Evolutionary conservation across 2,888 invertebrate genomes (phyloP).

Genomic region (Laspeyria flexula): DNA sequence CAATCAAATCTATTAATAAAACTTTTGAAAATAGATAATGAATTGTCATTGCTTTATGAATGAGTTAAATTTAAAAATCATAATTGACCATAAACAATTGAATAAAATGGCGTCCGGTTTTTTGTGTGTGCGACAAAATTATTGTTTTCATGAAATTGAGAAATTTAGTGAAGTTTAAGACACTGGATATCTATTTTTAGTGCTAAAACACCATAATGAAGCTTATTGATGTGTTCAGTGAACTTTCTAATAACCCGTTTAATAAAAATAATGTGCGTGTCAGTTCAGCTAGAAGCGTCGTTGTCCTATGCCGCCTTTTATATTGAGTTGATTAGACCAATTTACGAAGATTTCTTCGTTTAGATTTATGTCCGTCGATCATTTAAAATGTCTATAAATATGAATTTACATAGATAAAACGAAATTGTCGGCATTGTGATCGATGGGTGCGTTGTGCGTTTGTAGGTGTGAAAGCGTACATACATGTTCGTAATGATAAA

Average conservation of each 20-base stretch:
- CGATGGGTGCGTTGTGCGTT: conserved; percentile 78
- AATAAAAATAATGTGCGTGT: conserved; percentile 70
- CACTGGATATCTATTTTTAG: conserved; percentile 37
- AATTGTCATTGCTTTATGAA: conserved; percentile 20
- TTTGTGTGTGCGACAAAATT: conserved; percentile 84
- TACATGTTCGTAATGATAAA: conserved; percentile 81
- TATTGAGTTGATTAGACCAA: conserved; percentile 68
- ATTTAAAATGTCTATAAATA: conserved; percentile 42
- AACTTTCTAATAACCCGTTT: conserved; percentile 40
- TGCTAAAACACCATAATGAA: conserved; percentile 47
- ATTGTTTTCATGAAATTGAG: conserved; percentile 74
- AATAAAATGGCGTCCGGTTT: conserved; percentile 85
- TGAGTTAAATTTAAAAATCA: conserved; percentile 44
- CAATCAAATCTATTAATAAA: too few relatives aligned
- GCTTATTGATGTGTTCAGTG: conserved; percentile 43
- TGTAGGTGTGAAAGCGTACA: conserved; percentile 83
- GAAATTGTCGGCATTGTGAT: conserved; percentile 70
- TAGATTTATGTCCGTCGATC: conserved; percentile 46
- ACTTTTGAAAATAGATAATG: not conserved
- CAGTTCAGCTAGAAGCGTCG: conserved; percentile 77
- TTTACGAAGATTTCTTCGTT: conserved; percentile 55
- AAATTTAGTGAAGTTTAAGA: conserved; percentile 51
- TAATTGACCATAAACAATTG: conserved; percentile 73
- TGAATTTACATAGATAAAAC: conserved; percentile 52
- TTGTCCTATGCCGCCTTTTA: conserved; percentile 79